A percentile compares a stretch with the other conserved stretches of the same genome.
Evolutionary conservation across 2,888 invertebrate genomes (phyloP).

Genomic region (Stenodera caucasica): DNA sequence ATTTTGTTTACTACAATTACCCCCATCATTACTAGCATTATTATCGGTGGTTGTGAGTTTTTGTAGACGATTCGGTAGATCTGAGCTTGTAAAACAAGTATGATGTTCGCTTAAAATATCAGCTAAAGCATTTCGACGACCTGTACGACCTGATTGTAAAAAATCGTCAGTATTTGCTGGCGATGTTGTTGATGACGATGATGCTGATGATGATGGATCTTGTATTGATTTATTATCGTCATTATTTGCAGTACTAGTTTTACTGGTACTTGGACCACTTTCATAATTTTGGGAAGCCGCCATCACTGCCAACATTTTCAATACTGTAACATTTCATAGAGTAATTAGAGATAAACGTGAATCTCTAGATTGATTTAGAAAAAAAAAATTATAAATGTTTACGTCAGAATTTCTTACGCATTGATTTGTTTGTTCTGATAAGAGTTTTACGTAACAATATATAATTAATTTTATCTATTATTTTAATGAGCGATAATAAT

Average conservation of each 20-base stretch:
- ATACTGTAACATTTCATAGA: constrained; percentile 42
- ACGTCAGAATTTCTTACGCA: background rate
- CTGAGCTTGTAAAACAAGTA: constrained; percentile 72
- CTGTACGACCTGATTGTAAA: constrained; percentile 81
- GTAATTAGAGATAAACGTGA: too few relatives aligned
- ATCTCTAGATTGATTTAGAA: too few relatives aligned
- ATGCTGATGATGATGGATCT: constrained; percentile 34
- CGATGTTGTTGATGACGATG: too few relatives aligned
- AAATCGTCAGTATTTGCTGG: constrained; percentile 63
- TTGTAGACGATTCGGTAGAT: constrained; percentile 74
- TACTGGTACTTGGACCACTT: constrained; percentile 37
- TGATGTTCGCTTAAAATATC: constrained; percentile 72
- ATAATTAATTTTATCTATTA: background rate
- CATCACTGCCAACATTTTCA: constrained; percentile 56
- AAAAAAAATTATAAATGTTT: too few relatives aligned
- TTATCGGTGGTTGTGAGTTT: constrained; percentile 67
- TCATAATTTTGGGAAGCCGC: constrained; percentile 47
- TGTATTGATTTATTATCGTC: constrained; percentile 26
- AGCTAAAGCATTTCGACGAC: constrained; percentile 85
- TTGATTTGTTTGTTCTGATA: background rate
- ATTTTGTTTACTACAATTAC: background rate
- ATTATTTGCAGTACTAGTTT: background rate
- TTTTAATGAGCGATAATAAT: too few relatives aligned
- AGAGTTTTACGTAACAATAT: background rate
- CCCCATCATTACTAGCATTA: background rate